These are phyloP conservation scores for Polymixis flavicincta DNA, from an alignment of 2,888 invertebrate species.

Conservation along the genomic window DNA sequence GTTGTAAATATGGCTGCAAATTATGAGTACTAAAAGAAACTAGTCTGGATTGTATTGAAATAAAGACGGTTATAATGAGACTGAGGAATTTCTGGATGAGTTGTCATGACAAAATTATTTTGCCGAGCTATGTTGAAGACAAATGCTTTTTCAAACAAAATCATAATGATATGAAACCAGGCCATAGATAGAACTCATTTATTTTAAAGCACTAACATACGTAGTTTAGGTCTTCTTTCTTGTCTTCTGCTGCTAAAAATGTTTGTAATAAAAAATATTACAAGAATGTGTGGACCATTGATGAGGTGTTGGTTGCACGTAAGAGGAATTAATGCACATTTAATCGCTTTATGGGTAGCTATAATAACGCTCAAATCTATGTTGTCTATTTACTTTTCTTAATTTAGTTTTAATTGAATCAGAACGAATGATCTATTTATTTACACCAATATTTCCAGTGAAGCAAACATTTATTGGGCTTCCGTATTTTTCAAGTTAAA, in stretches of 20 bases:
- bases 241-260: conserved; percentile 28
- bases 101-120: conserved; percentile 64
- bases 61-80: conserved; percentile 63
- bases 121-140: conserved; percentile 31
- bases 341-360: conserved; percentile 60
- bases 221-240: conserved; percentile 35
- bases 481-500: conserved; percentile 60
- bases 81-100: conserved; percentile 59
- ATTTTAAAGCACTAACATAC: conserved; percentile 48
- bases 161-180: conserved; percentile 24
- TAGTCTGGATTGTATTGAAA: conserved; percentile 60
- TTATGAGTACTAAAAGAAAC: conserved; percentile 55
- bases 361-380: conserved; percentile 70
- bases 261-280: conserved; percentile 32
- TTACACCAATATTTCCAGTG: conserved; percentile 64
- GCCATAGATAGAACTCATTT: conserved; percentile 45
- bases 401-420: conserved; percentile 55
- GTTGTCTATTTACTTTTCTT: conserved; percentile 61
- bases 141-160: conserved; percentile 36
- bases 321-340: conserved; percentile 59
- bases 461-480: conserved; percentile 67
- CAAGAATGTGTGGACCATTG: conserved; percentile 30
- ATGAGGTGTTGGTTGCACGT: conserved; percentile 60
- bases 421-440: conserved; percentile 56
- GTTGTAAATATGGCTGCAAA: conserved; percentile 61